Evolutionary conservation across 2,888 invertebrate genomes (phyloP).

Genomic region (Smittia aterrima): DNA sequence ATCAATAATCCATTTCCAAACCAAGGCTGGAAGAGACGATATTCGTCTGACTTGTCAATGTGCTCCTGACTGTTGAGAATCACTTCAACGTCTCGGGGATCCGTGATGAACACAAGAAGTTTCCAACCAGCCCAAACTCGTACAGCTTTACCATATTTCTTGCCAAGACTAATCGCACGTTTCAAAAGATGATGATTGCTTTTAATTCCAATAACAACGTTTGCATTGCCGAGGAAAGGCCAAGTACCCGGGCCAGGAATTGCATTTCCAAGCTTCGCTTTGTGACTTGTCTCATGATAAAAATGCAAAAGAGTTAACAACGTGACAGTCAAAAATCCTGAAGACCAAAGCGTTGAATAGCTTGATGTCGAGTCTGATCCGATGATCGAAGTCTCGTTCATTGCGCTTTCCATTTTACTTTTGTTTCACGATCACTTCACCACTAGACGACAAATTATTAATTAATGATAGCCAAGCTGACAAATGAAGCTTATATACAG

Average conservation of each 20-base stretch:
- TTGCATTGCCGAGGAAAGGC: constrained; percentile 70
- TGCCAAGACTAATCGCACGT: constrained; percentile 54
- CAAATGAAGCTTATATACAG: too few relatives aligned
- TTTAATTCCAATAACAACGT: constrained; percentile 59
- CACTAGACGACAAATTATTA: too few relatives aligned
- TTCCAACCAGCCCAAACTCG: constrained; percentile 69
- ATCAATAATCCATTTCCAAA: constrained; percentile 75
- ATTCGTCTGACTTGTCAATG: constrained; percentile 71
- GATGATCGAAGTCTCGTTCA: too few relatives aligned
- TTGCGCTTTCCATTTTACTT: too few relatives aligned
- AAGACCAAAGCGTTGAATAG: neutral
- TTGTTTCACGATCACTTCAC: too few relatives aligned
- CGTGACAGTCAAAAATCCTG: neutral
- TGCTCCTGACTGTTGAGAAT: constrained; percentile 72
- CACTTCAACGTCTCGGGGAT: constrained; percentile 70
- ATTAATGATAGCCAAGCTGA: too few relatives aligned
- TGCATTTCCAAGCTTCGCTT: constrained; percentile 61
- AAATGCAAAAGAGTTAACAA: neutral
- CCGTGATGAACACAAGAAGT: constrained; percentile 64
- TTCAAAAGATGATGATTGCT: neutral
- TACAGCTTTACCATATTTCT: constrained; percentile 58
- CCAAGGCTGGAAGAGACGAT: constrained; percentile 76
- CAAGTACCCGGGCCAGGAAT: constrained; percentile 66
- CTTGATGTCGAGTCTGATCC: too few relatives aligned
- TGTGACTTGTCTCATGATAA: neutral